These are phyloP conservation scores for Centropyge bicolor DNA, from an alignment of 2,797 vertebrate species.

Conservation along the genomic window DNA sequence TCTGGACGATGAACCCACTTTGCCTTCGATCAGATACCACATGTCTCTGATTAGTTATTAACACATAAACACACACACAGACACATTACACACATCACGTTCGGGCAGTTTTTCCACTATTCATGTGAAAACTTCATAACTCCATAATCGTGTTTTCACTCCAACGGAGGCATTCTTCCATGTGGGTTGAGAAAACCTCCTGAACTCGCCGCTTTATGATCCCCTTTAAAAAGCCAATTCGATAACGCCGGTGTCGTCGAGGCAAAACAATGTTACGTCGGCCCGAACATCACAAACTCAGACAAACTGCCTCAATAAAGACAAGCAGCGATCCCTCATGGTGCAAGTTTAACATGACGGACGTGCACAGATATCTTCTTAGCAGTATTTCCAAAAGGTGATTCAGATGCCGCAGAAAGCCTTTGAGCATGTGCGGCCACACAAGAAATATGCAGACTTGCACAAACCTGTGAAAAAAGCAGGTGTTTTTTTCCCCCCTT, in stretches of 20 bases:
- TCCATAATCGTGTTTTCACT: background rate
- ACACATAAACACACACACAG: background rate
- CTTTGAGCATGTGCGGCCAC: background rate
- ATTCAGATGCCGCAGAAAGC: background rate
- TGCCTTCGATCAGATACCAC: background rate
- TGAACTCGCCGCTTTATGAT: background rate
- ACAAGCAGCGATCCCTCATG: background rate
- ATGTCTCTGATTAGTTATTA: no score
- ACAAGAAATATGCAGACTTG: background rate
- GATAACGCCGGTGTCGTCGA: background rate
- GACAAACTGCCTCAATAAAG: background rate
- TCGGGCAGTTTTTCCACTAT: background rate
- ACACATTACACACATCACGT: background rate
- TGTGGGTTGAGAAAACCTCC: no score
- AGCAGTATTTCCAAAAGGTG: background rate
- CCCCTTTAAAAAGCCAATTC: background rate
- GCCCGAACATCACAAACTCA: background rate
- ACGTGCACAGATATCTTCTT: background rate
- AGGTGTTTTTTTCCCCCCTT: background rate
- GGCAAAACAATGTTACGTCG: background rate
- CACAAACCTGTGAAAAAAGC: background rate
- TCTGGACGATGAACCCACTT: background rate
- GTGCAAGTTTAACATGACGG: no score
- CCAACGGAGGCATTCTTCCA: background rate
- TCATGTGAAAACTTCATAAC: conserved; percentile 8